These are phyloP conservation scores for Coccyzus lansbergi DNA, from an alignment of 2,797 vertebrate genomes.

Conservation along the genomic window DNA sequence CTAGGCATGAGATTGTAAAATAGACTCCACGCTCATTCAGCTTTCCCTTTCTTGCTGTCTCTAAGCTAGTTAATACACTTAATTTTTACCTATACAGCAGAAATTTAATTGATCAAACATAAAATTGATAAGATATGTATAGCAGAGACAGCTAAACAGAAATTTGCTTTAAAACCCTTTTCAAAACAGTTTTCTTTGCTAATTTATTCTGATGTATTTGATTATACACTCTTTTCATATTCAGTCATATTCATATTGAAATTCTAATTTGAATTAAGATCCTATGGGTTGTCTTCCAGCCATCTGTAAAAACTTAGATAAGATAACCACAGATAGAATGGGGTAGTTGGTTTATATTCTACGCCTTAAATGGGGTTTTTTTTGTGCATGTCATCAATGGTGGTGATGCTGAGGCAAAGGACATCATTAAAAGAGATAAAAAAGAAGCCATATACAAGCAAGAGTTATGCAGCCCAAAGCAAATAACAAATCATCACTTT, in stretches of 20 bases:
- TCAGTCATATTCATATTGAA: not conserved
- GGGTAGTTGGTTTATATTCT: not conserved
- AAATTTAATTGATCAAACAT: not conserved
- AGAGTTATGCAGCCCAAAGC: constrained; percentile 9
- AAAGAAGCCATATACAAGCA: not conserved
- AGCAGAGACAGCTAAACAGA: constrained; percentile 12
- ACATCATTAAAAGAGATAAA: not conserved
- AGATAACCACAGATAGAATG: not conserved
- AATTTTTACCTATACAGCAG: not conserved
- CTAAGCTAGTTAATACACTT: not conserved
- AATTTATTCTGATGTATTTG: constrained; percentile 33
- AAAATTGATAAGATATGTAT: not conserved
- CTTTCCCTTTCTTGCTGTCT: constrained; percentile 8
- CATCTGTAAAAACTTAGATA: constrained; percentile 18
- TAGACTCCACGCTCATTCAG: constrained; percentile 17
- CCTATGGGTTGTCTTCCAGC: constrained; percentile 1
- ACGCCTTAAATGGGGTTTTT: not conserved
- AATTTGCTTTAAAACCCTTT: not conserved
- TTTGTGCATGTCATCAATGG: not conserved
- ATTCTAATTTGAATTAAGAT: constrained; percentile 45
- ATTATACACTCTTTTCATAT: not conserved
- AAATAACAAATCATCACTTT: constrained; percentile 60
- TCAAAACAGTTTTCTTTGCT: not conserved
- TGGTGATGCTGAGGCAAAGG: not conserved
- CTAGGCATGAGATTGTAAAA: not conserved